phyloP scores from a whole-genome alignment of 2,888 invertebrate species.

The Chymomyza procnemis region DNA sequence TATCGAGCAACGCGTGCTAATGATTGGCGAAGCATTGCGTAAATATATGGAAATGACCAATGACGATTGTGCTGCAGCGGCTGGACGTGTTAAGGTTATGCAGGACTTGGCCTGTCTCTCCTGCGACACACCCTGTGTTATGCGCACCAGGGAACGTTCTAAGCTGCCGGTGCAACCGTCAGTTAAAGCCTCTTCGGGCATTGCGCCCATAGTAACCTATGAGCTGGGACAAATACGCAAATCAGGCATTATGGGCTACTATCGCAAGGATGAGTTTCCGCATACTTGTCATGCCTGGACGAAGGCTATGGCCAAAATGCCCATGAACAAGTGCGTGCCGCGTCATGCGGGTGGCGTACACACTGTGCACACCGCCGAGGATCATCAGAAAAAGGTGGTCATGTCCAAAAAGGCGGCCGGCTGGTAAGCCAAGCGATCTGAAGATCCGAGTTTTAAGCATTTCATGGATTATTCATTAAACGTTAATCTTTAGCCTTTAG shows the following conservation, averaged over 20 bases:
- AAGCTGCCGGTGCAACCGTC: slow-evolving; percentile 80
- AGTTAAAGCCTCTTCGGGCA: slow-evolving; percentile 81
- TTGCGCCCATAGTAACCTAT: slow-evolving; percentile 86
- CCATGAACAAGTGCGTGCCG: slow-evolving; percentile 64
- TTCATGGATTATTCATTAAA: neutral
- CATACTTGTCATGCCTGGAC: slow-evolving; percentile 65
- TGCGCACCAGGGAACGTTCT: slow-evolving; percentile 82
- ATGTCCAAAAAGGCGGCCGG: slow-evolving; percentile 56
- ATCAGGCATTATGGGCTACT: slow-evolving; percentile 72
- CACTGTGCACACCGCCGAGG: slow-evolving; percentile 85
- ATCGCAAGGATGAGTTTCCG: slow-evolving; percentile 72
- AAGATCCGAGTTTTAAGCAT: too few species aligned
- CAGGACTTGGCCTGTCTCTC: slow-evolving; percentile 88
- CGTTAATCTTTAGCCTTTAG: neutral
- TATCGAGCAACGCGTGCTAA: slow-evolving; percentile 80
- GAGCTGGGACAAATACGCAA: slow-evolving; percentile 82
- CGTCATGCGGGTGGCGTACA: slow-evolving; percentile 90
- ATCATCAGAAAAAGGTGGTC: slow-evolving; percentile 80
- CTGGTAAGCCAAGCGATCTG: slow-evolving; percentile 26
- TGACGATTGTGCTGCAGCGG: slow-evolving; percentile 84
- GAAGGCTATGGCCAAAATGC: slow-evolving; percentile 31
- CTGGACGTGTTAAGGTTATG: slow-evolving; percentile 83
- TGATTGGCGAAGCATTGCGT: slow-evolving; percentile 64
- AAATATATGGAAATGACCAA: slow-evolving; percentile 71
- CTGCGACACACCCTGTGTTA: slow-evolving; percentile 86